Conservation (phyloP, 2,888 invertebrate genomes). For the Meganola albula region DNA sequence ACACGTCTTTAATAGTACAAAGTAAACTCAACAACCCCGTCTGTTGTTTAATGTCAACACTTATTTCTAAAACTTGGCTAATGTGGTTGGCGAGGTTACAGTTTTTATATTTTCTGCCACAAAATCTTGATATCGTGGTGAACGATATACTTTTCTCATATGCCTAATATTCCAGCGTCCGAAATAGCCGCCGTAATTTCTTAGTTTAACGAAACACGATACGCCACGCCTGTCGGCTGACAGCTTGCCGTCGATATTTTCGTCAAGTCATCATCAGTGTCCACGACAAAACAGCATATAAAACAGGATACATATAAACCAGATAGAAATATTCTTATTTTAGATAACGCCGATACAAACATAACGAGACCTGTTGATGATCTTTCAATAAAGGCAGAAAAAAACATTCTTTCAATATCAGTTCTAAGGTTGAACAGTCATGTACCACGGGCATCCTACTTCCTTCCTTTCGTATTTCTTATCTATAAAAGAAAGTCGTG, state of each 20-base stretch:
- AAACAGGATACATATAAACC: too few relatives aligned
- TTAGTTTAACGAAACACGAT: slow-evolving; percentile 56
- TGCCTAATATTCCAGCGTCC: slow-evolving; percentile 38
- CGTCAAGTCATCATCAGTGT: slow-evolving; percentile 51
- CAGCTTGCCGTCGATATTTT: slow-evolving; percentile 64
- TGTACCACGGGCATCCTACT: too few relatives aligned
- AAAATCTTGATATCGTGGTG: slow-evolving; percentile 17
- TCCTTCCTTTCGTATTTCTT: too few relatives aligned
- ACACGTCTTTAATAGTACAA: slow-evolving; percentile 7
- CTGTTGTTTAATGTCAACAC: background rate
- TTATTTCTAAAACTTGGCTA: background rate
- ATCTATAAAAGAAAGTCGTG: too few relatives aligned
- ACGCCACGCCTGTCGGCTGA: slow-evolving; percentile 55
- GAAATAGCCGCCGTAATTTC: slow-evolving; percentile 51
- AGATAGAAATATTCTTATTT: too few relatives aligned
- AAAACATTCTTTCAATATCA: too few relatives aligned
- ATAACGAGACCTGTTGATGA: too few relatives aligned
- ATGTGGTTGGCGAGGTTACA: background rate
- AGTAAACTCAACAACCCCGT: background rate
- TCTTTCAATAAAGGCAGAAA: too few relatives aligned
- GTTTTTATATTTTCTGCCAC: slow-evolving; percentile 10
- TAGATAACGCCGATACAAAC: slow-evolving; percentile 27
- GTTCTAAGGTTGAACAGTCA: too few relatives aligned
- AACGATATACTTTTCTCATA: slow-evolving; percentile 25
- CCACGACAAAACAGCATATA: slow-evolving; percentile 34